Conservation (phyloP, 2,888 invertebrate genomes). For the Sclerodermus sp. region DNA sequence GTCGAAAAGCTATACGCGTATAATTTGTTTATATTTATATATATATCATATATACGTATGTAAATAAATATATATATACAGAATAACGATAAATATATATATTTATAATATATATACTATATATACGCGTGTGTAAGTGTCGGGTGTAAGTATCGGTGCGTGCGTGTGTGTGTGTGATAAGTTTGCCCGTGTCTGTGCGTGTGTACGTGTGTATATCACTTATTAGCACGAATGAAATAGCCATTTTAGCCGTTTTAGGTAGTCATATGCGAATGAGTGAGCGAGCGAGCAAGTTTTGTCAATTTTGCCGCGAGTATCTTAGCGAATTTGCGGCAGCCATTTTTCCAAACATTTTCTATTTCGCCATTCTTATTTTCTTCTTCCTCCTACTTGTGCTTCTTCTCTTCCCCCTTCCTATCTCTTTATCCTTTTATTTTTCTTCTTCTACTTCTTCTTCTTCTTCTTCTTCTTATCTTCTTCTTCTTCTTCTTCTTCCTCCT, state of each 20-base stretch:
- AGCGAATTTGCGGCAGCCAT: too few relatives aligned
- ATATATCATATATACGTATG: slow-evolving; percentile 35
- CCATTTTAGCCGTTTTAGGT: slow-evolving; percentile 36
- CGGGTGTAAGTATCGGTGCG: too few relatives aligned
- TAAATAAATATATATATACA: slow-evolving; percentile 32
- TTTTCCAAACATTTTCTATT: too few relatives aligned
- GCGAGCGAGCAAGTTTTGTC: slow-evolving; percentile 14
- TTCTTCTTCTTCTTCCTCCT: too few relatives aligned
- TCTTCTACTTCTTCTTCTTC: too few relatives aligned
- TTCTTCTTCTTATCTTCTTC: too few relatives aligned
- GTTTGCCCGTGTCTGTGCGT: slow-evolving; percentile 22
- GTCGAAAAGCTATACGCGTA: slow-evolving; percentile 54
- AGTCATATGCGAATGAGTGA: slow-evolving; percentile 32
- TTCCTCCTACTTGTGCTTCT: too few relatives aligned
- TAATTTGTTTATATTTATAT: slow-evolving; percentile 29
- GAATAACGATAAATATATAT: slow-evolving; percentile 32
- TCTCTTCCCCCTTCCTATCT: too few relatives aligned
- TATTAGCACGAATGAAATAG: slow-evolving; percentile 38
- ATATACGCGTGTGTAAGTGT: too few relatives aligned
- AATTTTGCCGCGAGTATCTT: too few relatives aligned
- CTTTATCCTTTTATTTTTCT: too few relatives aligned
- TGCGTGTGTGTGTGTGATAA: slow-evolving; percentile 26
- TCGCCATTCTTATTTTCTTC: too few relatives aligned
- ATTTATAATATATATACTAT: slow-evolving; percentile 29
- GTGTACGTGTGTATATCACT: slow-evolving; percentile 37